Conservation (phyloP, 2,113 vertebrate genomes). For the Mustela nigripes region DNA sequence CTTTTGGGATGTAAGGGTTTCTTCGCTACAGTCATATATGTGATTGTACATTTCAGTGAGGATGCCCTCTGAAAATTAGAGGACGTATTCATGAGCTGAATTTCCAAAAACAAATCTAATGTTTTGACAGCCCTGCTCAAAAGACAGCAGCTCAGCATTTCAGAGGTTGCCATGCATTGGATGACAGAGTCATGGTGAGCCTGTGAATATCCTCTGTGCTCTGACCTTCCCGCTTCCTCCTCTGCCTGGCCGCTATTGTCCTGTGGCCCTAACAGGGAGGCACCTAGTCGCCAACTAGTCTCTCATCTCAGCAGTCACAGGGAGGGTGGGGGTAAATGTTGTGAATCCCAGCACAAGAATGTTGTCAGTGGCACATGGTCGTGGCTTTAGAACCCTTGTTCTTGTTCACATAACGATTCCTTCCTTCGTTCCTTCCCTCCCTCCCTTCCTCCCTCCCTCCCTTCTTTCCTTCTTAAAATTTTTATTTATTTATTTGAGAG, state of each 20-base stretch:
- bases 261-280: neutral
- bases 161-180: neutral
- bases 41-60: conserved; percentile 41
- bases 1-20: conserved; percentile 34
- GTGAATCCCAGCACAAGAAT: neutral
- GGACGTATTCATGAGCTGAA: conserved; percentile 68
- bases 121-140: conserved; percentile 55
- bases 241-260: neutral
- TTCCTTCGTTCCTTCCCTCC: neutral
- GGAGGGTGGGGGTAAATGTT: neutral
- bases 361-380: no score
- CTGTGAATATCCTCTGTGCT: neutral
- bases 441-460: no score
- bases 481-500: neutral
- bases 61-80: conserved; percentile 48
- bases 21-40: neutral
- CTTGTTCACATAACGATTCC: neutral
- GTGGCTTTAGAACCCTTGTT: neutral
- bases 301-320: neutral
- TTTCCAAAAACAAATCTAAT: conserved; percentile 67
- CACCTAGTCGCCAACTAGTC: neutral
- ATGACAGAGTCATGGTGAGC: neutral
- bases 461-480: neutral
- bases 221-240: neutral
- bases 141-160: conserved; percentile 45